Base-by-base conservation (phyloP, 23 tunicate species). In the Trididemnum miniatum region DNA sequence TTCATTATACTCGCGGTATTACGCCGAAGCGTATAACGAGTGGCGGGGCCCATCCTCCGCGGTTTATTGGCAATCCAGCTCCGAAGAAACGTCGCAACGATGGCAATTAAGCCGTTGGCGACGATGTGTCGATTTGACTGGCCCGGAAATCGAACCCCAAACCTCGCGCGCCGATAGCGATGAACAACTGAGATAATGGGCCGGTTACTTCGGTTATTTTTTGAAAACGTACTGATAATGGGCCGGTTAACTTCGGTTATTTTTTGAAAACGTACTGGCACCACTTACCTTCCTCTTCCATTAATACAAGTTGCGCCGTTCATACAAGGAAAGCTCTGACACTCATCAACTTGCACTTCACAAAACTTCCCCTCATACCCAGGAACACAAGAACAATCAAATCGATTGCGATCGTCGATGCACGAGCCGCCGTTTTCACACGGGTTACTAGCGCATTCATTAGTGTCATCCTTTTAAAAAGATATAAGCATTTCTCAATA, bases 331-430 rank as follows among this genome's bases (percentile, higher is more conserved):
- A 29, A 23, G 33, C 35, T 39, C 28, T n/a, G 65, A 83, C 87
- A 83, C 51, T 83, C 87, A 76, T 83, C 51, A 52, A 59, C 27
- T 36, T 83, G 60, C 25, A 52, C 71, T 18, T 83, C 87, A 40
- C 87, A 83, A 7, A 34, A 73, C 25, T 30, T 62, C n/a, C 87
- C 87, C 30, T 59, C 31, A 59, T 73, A 83, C 20, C 87, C 87
- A 24, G 34, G 26, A 20, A 36, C 15, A 60, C 87, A 83, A 23
- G 31, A 4, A 71, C 87, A 83, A 2, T 75, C 1, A 71, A 57
- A 83, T 20, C 67, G 26, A 22, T 24, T 26, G 67, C 15, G 5
- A 3, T 62, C 67, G 26, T 62, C 29, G 26, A 24, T 4, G 26
- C 67, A 62, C 23, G 67, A 62, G 5, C 67, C 67, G 5, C 29